Evolutionary conservation across 2,888 invertebrate species (phyloP).

Genomic region (Argyresthia goedartella): DNA sequence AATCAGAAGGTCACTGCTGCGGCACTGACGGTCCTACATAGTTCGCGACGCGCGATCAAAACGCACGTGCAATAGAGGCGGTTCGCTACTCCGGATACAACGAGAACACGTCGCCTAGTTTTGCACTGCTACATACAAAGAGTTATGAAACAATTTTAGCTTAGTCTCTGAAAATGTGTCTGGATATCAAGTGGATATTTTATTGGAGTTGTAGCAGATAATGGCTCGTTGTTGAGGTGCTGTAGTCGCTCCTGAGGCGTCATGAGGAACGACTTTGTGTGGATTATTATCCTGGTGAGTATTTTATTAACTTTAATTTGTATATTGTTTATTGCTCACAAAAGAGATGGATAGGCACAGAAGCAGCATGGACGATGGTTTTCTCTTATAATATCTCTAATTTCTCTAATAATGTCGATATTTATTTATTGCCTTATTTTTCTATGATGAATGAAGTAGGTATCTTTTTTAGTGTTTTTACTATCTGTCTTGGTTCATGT

Average conservation of each 20-base stretch:
- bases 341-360: not conserved
- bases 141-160: constrained; percentile 5
- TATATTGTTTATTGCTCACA: not conserved
- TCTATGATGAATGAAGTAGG: too few relatives aligned
- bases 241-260: constrained; percentile 36
- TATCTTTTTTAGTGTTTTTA: too few relatives aligned
- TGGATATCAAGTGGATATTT: constrained; percentile 57
- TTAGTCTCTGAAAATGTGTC: constrained; percentile 33
- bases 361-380: not conserved
- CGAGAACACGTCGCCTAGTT: constrained; percentile 57
- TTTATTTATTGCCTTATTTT: too few relatives aligned
- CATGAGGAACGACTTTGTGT: constrained; percentile 51
- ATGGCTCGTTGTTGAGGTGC: constrained; percentile 34
- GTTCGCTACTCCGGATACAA: constrained; percentile 34
- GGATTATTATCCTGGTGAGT: constrained; percentile 55
- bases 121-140: constrained; percentile 29
- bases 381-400: too few relatives aligned
- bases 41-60: constrained; percentile 53
- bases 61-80: constrained; percentile 67
- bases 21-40: constrained; percentile 9
- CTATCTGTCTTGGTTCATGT: too few relatives aligned
- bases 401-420: too few relatives aligned
- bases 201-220: constrained; percentile 60
- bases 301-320: constrained; percentile 11
- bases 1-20: constrained; percentile 60